phyloP scores from a whole-genome alignment of 2,797 vertebrate species.

The Echeneis naucrates region DNA sequence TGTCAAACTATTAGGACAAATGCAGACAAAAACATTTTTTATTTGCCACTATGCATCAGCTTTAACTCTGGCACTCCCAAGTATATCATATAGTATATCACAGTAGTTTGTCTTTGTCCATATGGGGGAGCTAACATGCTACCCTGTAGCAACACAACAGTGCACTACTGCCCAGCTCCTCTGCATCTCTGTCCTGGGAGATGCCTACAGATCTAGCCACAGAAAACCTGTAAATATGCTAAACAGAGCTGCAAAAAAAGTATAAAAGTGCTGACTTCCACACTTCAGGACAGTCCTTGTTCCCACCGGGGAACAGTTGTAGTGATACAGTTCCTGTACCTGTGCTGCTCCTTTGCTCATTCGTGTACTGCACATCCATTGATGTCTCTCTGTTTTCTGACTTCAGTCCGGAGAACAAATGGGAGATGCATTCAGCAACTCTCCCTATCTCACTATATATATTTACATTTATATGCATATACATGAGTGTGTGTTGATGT shows the following conservation, averaged over 20 bases:
- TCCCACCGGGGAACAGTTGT: slow-evolving; percentile 45
- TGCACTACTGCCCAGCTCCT: slow-evolving; percentile 19
- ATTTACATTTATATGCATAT: background rate
- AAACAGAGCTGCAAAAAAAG: slow-evolving; percentile 67
- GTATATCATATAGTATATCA: slow-evolving; percentile 13
- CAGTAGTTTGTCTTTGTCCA: slow-evolving; percentile 56
- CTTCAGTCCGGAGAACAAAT: slow-evolving; percentile 17
- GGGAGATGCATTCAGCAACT: background rate
- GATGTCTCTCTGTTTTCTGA: slow-evolving; percentile 17
- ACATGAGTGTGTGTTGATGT: too few relatives aligned
- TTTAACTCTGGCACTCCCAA: slow-evolving; percentile 49
- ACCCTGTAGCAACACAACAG: slow-evolving; percentile 7
- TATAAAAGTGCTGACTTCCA: slow-evolving; percentile 70
- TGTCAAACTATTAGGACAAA: too few relatives aligned
- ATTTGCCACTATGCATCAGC: slow-evolving; percentile 35
- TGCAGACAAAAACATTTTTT: slow-evolving; percentile 19
- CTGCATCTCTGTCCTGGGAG: slow-evolving; percentile 55
- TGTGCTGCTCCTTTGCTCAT: slow-evolving; percentile 28
- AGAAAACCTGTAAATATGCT: slow-evolving; percentile 68
- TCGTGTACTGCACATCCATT: slow-evolving; percentile 37
- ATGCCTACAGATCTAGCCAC: slow-evolving; percentile 62
- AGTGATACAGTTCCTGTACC: slow-evolving; percentile 33
- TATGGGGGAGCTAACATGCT: slow-evolving; percentile 79
- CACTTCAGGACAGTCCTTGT: slow-evolving; percentile 50
- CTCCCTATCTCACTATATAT: background rate